A percentile compares a stretch with the other conserved stretches of the same genome.
Conservation (phyloP, 2,113 vertebrate species). For the Shinisaurus crocodilurus region DNA sequence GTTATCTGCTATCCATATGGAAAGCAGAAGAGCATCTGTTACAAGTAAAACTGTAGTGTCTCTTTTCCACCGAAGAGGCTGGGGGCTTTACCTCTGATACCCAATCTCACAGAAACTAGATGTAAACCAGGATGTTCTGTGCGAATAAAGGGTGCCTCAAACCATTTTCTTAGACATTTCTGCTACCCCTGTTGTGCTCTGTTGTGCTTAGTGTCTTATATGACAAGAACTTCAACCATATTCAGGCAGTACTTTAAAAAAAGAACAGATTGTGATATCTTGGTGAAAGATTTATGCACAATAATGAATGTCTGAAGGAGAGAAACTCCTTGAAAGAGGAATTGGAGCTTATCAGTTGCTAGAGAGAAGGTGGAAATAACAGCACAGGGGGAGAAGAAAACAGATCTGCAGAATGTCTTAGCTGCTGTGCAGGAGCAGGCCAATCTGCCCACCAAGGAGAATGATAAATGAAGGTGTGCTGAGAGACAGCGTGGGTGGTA, state of each 20-base stretch:
- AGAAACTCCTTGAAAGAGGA: conserved; percentile 27
- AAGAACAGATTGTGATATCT: not conserved
- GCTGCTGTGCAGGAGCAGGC: not conserved
- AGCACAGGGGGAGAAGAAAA: not conserved
- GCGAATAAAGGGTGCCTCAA: not conserved
- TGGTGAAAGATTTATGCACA: not conserved
- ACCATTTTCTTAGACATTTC: not conserved
- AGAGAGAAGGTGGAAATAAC: conserved; percentile 1
- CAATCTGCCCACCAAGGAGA: conserved; percentile 14
- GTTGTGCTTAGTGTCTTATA: not conserved
- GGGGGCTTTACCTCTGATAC: not conserved
- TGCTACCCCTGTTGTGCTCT: not conserved
- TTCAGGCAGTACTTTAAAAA: not conserved
- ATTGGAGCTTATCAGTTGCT: conserved; percentile 14
- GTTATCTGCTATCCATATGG: not conserved
- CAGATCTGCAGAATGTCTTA: not conserved
- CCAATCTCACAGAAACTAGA: too few relatives aligned
- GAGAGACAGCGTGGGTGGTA: not conserved
- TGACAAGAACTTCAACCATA: not conserved
- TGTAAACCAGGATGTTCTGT: not conserved
- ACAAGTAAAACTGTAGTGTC: not conserved
- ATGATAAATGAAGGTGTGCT: not conserved
- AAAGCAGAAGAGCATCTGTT: not conserved
- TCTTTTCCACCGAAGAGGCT: not conserved
- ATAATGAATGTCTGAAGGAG: conserved; percentile 8